Conservation (phyloP, 1,140 invertebrate genomes). For the Drosophila punjabiensis region DNA sequence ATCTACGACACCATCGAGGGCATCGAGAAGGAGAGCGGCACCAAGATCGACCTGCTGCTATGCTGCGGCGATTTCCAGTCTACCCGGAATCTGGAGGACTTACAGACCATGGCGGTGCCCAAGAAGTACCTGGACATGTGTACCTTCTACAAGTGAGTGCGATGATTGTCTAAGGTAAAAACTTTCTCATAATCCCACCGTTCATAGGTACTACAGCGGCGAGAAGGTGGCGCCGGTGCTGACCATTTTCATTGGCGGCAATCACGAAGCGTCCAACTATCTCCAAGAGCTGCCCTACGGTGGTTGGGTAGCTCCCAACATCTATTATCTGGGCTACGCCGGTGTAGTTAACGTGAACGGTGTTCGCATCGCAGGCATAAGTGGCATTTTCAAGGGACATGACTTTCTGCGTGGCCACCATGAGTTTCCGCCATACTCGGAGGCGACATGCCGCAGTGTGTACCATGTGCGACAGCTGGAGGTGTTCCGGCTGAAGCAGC, state of each 20-base stretch:
- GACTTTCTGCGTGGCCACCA: slow-evolving; percentile 95
- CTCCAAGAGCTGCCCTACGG: slow-evolving; percentile 98
- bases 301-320: slow-evolving; percentile 99
- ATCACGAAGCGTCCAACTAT: slow-evolving; percentile 99
- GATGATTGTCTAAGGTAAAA: slow-evolving; percentile 38
- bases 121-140: slow-evolving; percentile 96
- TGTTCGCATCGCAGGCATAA: slow-evolving; percentile 95
- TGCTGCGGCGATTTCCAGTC: slow-evolving; percentile 99
- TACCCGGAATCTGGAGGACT: slow-evolving; percentile 91
- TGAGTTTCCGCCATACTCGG: slow-evolving; percentile 94
- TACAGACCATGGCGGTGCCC: slow-evolving; percentile 97
- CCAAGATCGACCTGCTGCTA: slow-evolving; percentile 95
- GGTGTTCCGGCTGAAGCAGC: slow-evolving; percentile 89
- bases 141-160: slow-evolving; percentile 96
- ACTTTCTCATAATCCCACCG: not conserved
- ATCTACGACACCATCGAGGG: slow-evolving; percentile 95
- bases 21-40: slow-evolving; percentile 89
- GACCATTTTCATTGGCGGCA: slow-evolving; percentile 99
- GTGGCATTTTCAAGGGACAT: slow-evolving; percentile 95
- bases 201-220: slow-evolving; percentile 96
- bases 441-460: slow-evolving; percentile 92
- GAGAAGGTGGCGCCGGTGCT: slow-evolving; percentile 95
- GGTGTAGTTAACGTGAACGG: slow-evolving; percentile 94
- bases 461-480: slow-evolving; percentile 98
- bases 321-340: slow-evolving; percentile 98